Base-by-base conservation (phyloP, 2,888 invertebrate genomes). In the Ichneumoninae sp. region DNA sequence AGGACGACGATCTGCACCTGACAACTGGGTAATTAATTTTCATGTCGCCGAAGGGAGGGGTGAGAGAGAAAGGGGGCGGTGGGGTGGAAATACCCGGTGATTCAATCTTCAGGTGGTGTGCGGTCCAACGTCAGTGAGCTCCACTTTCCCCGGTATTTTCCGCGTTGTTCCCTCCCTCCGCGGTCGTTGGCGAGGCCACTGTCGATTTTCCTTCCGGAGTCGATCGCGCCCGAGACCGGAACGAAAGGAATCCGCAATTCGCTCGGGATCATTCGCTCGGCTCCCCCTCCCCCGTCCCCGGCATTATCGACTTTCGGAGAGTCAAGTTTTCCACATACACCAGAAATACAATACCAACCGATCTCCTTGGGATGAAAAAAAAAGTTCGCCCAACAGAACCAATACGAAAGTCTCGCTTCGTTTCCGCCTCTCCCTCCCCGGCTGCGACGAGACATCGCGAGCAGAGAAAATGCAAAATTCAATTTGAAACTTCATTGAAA, bases 21-120 rank as follows among this genome's bases (percentile, higher is more conserved):
- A 92, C 92, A 92, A 91, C 90, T 87, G 87, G 90, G 90, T 92
- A 92, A 92, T 92, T 92, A 92, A 91, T 91, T 92, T 92, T 92
- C 91, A 90, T 91, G 90, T 89, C 88, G 88, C 88, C 44, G 78
- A 76, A 65, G 74, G 87, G 89, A 88, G 89, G 89, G 89, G 88
- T 2, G 90, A 3, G 88, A 91, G 91, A 92, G 90, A 90, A 92
- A 91, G 10, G 40, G 40, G 40, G 10, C 10, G 36, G 8, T 2
- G 5, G 40, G 10, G 40, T 40, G 40, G 40, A 10, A 40, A 40
- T 40, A 40, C 10, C 89, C 89, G 87, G 87, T 88, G 88, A 85
- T 89, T 90, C 91, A 90, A 90, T 87, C 76, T 82, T 76, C 74
- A 10, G 26, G 22, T 44, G 22, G 54, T 69, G 54, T 57, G 50